Percentiles rank a stretch among this genome's conserved stretches.
Evolutionary conservation across 2,797 vertebrate species (phyloP).

Genomic region (Anomalospiza imberbis): DNA sequence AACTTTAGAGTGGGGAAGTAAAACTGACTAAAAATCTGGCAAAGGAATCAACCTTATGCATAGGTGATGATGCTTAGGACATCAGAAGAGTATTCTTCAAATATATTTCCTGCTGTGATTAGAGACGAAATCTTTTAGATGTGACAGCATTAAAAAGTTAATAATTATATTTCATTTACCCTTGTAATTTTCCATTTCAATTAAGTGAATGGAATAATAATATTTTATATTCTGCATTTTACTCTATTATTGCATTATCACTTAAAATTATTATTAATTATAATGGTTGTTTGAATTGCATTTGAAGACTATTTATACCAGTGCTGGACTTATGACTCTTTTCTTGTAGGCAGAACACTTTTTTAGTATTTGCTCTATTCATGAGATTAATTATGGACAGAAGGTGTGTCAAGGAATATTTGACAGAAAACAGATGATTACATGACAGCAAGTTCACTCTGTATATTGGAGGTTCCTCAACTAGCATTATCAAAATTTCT

Average conservation of each 20-base stretch:
- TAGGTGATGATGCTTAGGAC: background rate
- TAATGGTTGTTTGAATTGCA: background rate
- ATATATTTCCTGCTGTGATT: background rate
- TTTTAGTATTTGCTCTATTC: background rate
- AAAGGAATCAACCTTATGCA: background rate
- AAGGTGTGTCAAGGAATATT: background rate
- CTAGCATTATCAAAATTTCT: background rate
- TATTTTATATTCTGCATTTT: background rate
- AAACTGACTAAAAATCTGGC: background rate
- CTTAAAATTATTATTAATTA: background rate
- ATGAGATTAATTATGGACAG: background rate
- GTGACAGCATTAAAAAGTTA: background rate
- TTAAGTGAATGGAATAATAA: background rate
- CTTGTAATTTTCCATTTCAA: background rate
- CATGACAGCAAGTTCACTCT: background rate
- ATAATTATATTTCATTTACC: background rate
- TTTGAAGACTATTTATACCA: background rate
- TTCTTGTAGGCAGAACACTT: background rate
- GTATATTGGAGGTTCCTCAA: background rate
- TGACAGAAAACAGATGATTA: background rate
- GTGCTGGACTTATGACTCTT: background rate
- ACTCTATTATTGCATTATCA: background rate
- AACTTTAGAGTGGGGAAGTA: background rate
- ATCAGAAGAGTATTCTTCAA: background rate
- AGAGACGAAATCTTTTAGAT: background rate